A percentile compares a stretch with the other conserved stretches of the same genome.
Conservation (phyloP, 2,113 vertebrate genomes). For the Hypanus sabinus region DNA sequence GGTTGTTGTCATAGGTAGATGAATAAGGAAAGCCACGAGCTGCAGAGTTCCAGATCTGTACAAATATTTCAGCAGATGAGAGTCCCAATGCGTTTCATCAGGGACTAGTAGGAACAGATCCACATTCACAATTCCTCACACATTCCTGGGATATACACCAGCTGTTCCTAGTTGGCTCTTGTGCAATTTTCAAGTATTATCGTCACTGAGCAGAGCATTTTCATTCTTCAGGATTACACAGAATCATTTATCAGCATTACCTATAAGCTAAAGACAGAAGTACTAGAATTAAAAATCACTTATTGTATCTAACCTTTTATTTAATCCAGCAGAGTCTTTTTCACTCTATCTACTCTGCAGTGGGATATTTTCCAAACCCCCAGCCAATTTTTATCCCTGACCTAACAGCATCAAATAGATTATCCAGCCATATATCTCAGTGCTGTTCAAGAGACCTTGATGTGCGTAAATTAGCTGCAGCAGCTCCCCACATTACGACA, state of each 20-base stretch:
- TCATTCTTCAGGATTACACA: neutral
- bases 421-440: neutral
- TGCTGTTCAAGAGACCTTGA: neutral
- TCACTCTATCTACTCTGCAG: neutral
- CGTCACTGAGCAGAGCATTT: neutral
- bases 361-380: neutral
- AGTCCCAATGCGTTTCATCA: neutral
- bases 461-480: neutral
- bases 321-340: neutral
- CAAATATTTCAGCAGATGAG: neutral
- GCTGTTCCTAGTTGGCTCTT: neutral
- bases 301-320: neutral
- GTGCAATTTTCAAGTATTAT: neutral
- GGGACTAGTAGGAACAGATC: neutral
- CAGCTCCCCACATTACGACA: neutral
- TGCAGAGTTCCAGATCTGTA: neutral
- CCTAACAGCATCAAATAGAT: neutral
- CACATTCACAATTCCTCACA: slow-evolving; percentile 7
- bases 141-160: slow-evolving; percentile 19
- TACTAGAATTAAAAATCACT: neutral
- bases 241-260: neutral
- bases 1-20: neutral
- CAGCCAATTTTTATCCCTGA: neutral
- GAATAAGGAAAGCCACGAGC: neutral
- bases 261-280: neutral